phyloP scores from a whole-genome alignment of 2,797 vertebrate genomes.

The Syngnathus rostellatus region DNA sequence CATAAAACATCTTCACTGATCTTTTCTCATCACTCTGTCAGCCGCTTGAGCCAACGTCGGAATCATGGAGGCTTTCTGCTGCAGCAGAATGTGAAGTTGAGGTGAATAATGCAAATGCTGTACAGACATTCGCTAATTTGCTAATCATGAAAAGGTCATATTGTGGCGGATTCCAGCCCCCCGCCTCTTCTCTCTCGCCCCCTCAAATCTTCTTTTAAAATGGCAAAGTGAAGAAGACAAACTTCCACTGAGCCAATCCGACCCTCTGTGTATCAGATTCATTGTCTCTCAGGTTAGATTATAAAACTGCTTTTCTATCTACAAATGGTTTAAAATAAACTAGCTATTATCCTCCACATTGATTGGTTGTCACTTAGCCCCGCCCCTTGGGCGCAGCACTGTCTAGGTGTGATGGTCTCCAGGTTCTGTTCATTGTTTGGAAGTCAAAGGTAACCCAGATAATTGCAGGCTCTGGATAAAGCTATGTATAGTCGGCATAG shows the following conservation, averaged over 20 bases:
- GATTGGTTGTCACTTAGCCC: slow-evolving; percentile 22
- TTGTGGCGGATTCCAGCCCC: slow-evolving; percentile 33
- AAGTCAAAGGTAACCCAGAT: not conserved
- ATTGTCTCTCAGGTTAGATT: slow-evolving; percentile 66
- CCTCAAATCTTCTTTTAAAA: slow-evolving; percentile 35
- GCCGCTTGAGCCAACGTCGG: slow-evolving; percentile 25
- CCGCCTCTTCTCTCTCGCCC: not conserved
- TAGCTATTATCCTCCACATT: slow-evolving; percentile 30
- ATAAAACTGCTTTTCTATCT: slow-evolving; percentile 61
- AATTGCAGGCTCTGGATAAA: not conserved
- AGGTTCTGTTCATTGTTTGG: not conserved
- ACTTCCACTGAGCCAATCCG: slow-evolving; percentile 16
- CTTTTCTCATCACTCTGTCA: not conserved
- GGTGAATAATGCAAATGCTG: slow-evolving; percentile 35
- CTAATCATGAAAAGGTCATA: slow-evolving; percentile 47
- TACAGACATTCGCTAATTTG: slow-evolving; percentile 25
- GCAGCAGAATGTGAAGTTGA: slow-evolving; percentile 34
- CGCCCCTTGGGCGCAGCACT: not conserved
- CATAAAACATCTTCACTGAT: not conserved
- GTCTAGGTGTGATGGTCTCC: not conserved
- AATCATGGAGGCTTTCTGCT: not conserved
- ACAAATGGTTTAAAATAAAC: slow-evolving; percentile 60
- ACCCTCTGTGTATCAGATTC: slow-evolving; percentile 52
- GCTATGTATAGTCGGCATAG: not conserved
- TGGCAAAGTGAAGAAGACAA: slow-evolving; percentile 33